Evolutionary conservation across 1,140 invertebrate genomes (phyloP).

Genomic region (Drosophila paulistorum): DNA sequence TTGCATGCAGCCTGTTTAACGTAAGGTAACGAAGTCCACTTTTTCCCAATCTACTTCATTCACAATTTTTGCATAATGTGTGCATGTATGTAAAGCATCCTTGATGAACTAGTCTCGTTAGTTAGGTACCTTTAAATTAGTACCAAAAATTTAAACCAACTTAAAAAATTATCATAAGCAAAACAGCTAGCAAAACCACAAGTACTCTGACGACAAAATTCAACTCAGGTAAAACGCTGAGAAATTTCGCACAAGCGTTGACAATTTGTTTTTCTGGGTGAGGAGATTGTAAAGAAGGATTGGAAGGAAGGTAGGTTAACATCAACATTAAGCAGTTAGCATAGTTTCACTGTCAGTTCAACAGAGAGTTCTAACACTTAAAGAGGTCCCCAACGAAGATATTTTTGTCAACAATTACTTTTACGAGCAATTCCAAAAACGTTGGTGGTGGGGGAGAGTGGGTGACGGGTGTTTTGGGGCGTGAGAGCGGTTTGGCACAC

Average conservation of each 20-base stretch:
- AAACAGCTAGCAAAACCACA: neutral
- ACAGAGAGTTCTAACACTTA: conserved; percentile 52
- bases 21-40: neutral
- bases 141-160: conserved; percentile 55
- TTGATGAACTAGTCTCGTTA: neutral
- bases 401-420: conserved; percentile 77
- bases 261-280: conserved; percentile 61
- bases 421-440: conserved; percentile 49
- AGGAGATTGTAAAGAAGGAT: conserved; percentile 34
- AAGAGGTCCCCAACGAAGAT: conserved; percentile 57
- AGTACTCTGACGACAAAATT: conserved; percentile 5
- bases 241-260: conserved; percentile 75
- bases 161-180: neutral
- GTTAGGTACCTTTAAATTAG: neutral
- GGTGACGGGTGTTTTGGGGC: conserved; percentile 1
- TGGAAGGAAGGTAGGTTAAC: conserved; percentile 4
- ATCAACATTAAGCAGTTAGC: conserved; percentile 76
- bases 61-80: neutral
- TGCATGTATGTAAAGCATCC: neutral
- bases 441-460: neutral
- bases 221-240: conserved; percentile 65
- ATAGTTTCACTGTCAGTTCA: conserved; percentile 70
- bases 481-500: conserved; percentile 41
- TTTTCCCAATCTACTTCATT: neutral
- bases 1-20: conserved; percentile 59